Percentiles rank a stretch among this genome's conserved stretches.
Conservation (phyloP, 2,113 vertebrate genomes). For the Dipodomys merriami region DNA sequence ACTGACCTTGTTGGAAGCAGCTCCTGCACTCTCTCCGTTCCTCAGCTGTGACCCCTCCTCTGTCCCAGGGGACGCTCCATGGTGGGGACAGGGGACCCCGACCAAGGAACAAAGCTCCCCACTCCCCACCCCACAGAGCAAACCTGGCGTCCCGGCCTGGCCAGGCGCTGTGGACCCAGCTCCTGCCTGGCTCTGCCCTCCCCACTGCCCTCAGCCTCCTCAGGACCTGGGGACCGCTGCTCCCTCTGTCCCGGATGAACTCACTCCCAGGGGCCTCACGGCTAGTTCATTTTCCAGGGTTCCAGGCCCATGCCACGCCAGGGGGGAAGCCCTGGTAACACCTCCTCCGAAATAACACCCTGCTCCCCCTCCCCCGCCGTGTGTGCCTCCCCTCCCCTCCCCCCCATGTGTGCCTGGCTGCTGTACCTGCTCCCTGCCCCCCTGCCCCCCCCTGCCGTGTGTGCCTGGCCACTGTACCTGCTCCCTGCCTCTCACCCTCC, state of each 20-base stretch:
- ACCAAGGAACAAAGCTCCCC: too few species aligned
- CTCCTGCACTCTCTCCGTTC: too few species aligned
- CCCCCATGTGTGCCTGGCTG: too few species aligned
- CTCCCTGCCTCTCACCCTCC: too few species aligned
- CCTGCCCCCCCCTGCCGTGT: too few species aligned
- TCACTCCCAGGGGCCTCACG: fast-evolving
- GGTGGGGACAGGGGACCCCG: neutral
- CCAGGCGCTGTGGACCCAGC: neutral
- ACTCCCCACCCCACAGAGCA: neutral
- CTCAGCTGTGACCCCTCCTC: neutral
- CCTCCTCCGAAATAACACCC: neutral
- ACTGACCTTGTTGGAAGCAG: too few species aligned
- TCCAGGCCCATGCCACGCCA: too few species aligned
- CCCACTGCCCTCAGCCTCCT: neutral
- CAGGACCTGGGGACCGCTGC: neutral
- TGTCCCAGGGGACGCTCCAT: neutral
- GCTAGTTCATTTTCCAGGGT: neutral
- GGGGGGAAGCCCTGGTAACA: too few species aligned
- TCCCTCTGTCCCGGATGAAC: neutral
- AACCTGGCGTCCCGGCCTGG: too few species aligned
- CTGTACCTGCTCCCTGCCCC: fast-evolving
- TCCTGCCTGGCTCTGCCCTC: fast-evolving
- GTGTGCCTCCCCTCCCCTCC: too few species aligned
- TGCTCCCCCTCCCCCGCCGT: too few species aligned
- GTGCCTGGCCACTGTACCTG: too few species aligned